phyloP scores from a whole-genome alignment of 1,140 invertebrate species.

The Pemphigus obesinymphae region DNA sequence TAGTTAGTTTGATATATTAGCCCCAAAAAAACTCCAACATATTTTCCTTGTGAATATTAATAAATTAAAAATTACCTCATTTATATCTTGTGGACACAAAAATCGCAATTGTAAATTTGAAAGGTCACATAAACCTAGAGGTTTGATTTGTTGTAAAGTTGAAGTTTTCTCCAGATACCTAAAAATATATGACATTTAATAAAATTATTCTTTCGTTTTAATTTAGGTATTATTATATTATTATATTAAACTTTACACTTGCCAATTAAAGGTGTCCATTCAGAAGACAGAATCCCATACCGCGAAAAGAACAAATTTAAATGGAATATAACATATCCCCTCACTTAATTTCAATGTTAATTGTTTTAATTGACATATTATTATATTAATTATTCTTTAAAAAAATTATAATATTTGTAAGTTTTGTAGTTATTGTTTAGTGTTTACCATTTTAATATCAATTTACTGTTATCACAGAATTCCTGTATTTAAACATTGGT shows the following conservation, averaged over 20 bases:
- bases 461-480: conserved; percentile 14
- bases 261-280: conserved; percentile 46
- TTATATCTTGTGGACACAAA: conserved; percentile 79
- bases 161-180: conserved; percentile 44
- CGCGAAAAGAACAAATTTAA: too few relatives aligned
- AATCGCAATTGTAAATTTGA: conserved; percentile 78
- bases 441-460: conserved; percentile 10
- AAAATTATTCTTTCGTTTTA: conserved; percentile 2
- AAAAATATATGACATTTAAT: not conserved
- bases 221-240: too few relatives aligned
- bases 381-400: too few relatives aligned
- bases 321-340: too few relatives aligned
- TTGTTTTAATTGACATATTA: too few relatives aligned
- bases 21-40: too few relatives aligned
- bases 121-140: conserved; percentile 60
- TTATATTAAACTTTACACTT: not conserved
- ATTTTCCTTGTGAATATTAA: too few relatives aligned
- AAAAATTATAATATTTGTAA: not conserved
- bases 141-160: conserved; percentile 43
- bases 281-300: too few relatives aligned
- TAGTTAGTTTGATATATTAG: too few relatives aligned
- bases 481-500: too few relatives aligned
- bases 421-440: too few relatives aligned
- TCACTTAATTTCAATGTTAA: too few relatives aligned
- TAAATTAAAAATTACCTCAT: conserved; percentile 70